Base-by-base conservation (phyloP, 2,797 vertebrate species). In the Arnoldichthys spilopterus region DNA sequence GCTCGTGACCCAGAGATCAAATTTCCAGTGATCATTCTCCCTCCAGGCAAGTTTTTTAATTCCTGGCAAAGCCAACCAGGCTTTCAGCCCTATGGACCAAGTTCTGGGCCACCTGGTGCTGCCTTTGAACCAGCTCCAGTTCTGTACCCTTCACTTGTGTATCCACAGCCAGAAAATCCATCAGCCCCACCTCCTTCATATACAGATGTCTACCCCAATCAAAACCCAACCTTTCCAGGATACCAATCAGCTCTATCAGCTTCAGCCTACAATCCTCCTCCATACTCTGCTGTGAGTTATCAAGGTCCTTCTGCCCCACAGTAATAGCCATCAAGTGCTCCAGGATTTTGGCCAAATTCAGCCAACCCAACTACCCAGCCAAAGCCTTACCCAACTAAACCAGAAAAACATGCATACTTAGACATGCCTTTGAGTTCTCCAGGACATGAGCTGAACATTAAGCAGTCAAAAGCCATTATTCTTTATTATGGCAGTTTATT, bases 241-340 rank as follows among this genome's bases (percentile, higher is more conserved):
- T 78, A 40, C 53, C 26, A 59, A 72, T n/a, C 75, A 53, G 9
- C 34, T 82, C 1, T 16, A 18, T 58, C 74, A 51, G 53, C 69
- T 12, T 59, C 76, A 72, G 28, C 12, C 28, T 68, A 45, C 63
- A 66, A 40, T 79, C 30, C 63, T 70, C 68, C 47, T 40, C 53
- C 49, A 16, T 34, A 49, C 80, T 82, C 56, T 64, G 68, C 51
- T 47, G 34, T 32, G 40, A 20, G 22, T 47, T 58, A 90, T 53
- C 90, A 86, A 67, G 86, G 87, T 4, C 88, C 88, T 18, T 0
- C 67, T 53, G 64, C 20, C 3, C 37, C 76, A 28, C 30, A 74
- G 43, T 53, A 63, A 4, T 18, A 77, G 18, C 62, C 82, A 7
- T 72, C 83, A 20, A 70, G 72, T 59, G 85, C 24, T 2, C 18